A percentile compares a stretch with the other conserved stretches of the same genome.
These are phyloP conservation scores for Anoplolepis gracilipes DNA, from an alignment of 1,140 invertebrate genomes.

Conservation along the genomic window DNA sequence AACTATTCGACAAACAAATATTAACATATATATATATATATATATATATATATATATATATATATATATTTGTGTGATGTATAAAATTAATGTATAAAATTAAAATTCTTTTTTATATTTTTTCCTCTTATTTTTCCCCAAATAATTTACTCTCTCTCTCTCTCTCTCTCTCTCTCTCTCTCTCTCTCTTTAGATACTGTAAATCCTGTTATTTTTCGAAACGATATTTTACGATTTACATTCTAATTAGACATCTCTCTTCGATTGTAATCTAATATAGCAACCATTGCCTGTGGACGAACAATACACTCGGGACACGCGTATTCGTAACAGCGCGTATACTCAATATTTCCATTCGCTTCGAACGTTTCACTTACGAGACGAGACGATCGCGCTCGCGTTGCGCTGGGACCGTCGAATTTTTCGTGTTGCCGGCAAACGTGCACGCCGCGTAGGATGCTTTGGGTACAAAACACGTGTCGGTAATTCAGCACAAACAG, in stretches of 20 bases:
- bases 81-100: too few relatives aligned
- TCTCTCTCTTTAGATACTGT: constrained; percentile 6
- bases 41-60: neutral
- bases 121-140: neutral
- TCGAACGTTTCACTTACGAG: constrained; percentile 62
- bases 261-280: constrained; percentile 52
- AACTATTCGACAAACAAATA: neutral
- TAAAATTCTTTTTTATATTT: neutral
- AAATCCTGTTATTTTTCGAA: constrained; percentile 23
- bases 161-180: too few relatives aligned
- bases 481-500: constrained; percentile 69
- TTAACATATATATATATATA: neutral
- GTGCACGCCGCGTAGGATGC: constrained; percentile 49
- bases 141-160: constrained; percentile 21
- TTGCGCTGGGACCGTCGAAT: constrained; percentile 51
- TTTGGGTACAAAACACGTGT: constrained; percentile 57
- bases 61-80: neutral
- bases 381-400: constrained; percentile 51
- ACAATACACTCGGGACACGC: constrained; percentile 55
- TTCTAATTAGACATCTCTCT: constrained; percentile 36
- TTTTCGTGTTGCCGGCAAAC: constrained; percentile 49
- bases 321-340: constrained; percentile 46
- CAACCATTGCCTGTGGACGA: constrained; percentile 27
- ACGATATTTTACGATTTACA: constrained; percentile 32
- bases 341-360: constrained; percentile 61